phyloP scores from a whole-genome alignment of 2,888 invertebrate species.

The Barypeithes pellucidus region DNA sequence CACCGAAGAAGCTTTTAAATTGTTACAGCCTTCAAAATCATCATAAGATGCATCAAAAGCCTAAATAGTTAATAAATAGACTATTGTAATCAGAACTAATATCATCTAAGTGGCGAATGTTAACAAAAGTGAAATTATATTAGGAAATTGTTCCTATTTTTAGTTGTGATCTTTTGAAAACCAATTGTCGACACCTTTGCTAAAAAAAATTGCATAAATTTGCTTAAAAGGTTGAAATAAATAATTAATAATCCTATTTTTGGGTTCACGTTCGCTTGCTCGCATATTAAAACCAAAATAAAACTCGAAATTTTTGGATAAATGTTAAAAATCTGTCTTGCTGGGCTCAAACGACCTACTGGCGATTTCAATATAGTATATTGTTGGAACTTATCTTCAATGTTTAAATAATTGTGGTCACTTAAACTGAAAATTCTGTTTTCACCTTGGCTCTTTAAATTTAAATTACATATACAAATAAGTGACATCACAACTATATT shows the following conservation, averaged over 20 bases:
- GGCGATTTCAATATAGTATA: too few species aligned
- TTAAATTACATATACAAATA: not conserved
- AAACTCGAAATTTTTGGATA: too few species aligned
- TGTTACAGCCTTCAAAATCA: slow-evolving; percentile 8
- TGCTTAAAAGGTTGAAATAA: not conserved
- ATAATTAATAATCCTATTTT: too few species aligned
- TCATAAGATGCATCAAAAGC: slow-evolving; percentile 10
- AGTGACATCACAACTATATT: slow-evolving; percentile 11
- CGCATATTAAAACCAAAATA: too few species aligned
- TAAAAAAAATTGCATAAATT: not conserved
- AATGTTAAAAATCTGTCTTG: too few species aligned
- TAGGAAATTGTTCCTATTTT: slow-evolving; percentile 6
- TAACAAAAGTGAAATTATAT: slow-evolving; percentile 11
- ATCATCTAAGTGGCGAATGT: not conserved
- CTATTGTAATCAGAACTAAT: slow-evolving; percentile 2
- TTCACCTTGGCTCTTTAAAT: not conserved
- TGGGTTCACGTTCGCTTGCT: too few species aligned
- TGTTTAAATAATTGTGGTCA: too few species aligned
- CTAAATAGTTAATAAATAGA: slow-evolving; percentile 12
- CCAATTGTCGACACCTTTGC: not conserved
- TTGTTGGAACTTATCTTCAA: too few species aligned
- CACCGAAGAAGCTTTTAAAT: slow-evolving; percentile 10
- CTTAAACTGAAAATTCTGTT: too few species aligned
- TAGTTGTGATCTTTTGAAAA: not conserved
- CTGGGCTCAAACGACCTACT: too few species aligned